Percentiles rank a stretch among this genome's conserved stretches.
phyloP scores from a whole-genome alignment of 2,797 vertebrate genomes.

The Enteromius afrohamiltoni region DNA sequence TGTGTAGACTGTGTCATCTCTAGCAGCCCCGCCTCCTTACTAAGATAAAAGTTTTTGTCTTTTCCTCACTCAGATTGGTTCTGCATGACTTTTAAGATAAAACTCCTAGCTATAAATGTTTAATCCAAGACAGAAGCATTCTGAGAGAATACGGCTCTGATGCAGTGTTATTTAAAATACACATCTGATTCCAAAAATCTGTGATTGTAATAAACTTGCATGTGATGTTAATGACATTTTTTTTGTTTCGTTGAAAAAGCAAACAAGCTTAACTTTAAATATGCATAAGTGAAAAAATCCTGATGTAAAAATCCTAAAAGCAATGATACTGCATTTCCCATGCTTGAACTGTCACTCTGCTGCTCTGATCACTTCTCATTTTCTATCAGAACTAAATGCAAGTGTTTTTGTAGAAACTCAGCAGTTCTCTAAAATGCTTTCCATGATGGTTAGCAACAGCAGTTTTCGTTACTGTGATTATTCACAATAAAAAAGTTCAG shows the following conservation, averaged over 20 bases:
- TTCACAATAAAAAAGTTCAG: not conserved
- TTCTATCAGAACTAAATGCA: not conserved
- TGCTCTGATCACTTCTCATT: not conserved
- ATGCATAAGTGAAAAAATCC: not conserved
- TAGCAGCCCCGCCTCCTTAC: too few species aligned
- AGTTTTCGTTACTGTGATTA: not conserved
- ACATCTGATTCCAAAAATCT: not conserved
- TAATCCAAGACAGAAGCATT: too few species aligned
- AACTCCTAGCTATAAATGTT: too few species aligned
- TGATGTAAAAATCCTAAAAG: not conserved
- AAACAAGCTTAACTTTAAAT: not conserved
- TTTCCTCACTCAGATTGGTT: too few species aligned
- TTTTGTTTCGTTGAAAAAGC: not conserved
- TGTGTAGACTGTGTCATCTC: too few species aligned
- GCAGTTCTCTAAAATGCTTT: not conserved
- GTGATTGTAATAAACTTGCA: not conserved
- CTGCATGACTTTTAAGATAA: too few species aligned
- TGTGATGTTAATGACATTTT: not conserved
- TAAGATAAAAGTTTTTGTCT: too few species aligned
- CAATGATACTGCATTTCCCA: not conserved
- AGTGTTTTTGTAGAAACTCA: not conserved
- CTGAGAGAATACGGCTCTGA: too few species aligned
- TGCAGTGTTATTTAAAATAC: not conserved
- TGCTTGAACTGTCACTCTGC: not conserved
- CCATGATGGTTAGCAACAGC: not conserved